A percentile compares a stretch with the other conserved stretches of the same genome.
phyloP scores from a whole-genome alignment of 2,888 invertebrate genomes.

The Carterocephalus palaemon region DNA sequence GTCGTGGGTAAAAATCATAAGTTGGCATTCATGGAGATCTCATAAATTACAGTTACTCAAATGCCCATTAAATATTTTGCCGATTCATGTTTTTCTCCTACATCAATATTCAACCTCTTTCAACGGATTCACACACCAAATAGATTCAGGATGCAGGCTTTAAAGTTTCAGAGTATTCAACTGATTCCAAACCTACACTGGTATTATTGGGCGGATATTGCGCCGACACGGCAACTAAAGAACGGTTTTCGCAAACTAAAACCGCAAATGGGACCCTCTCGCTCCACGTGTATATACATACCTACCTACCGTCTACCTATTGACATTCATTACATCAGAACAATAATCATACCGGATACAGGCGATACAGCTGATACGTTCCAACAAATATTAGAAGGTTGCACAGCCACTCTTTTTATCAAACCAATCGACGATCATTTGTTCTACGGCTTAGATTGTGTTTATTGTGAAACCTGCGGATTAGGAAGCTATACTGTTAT shows the following conservation, averaged over 20 bases:
- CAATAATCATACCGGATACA: slow-evolving; percentile 61
- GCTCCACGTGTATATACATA: slow-evolving; percentile 30
- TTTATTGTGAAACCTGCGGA: slow-evolving; percentile 4
- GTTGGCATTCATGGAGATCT: no score
- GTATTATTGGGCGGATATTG: slow-evolving; percentile 13
- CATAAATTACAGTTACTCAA: no score
- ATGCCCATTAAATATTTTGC: no score
- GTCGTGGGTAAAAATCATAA: no score
- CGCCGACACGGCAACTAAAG: neutral
- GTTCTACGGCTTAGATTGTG: slow-evolving; percentile 12
- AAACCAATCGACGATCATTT: slow-evolving; percentile 30
- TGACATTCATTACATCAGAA: slow-evolving; percentile 57
- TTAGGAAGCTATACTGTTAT: neutral
- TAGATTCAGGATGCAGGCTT: no score
- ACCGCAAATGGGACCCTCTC: slow-evolving; percentile 39
- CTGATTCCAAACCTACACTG: no score
- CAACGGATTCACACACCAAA: no score
- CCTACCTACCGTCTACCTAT: slow-evolving; percentile 36
- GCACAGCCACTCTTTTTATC: slow-evolving; percentile 43
- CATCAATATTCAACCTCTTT: no score
- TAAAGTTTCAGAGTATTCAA: no score
- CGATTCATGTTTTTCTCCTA: no score
- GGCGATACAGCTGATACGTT: slow-evolving; percentile 49
- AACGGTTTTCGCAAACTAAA: slow-evolving; percentile 3
- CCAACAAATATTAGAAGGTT: slow-evolving; percentile 56